Evolutionary conservation across 2,888 invertebrate species (phyloP).

Genomic region (Heliconius sara): DNA sequence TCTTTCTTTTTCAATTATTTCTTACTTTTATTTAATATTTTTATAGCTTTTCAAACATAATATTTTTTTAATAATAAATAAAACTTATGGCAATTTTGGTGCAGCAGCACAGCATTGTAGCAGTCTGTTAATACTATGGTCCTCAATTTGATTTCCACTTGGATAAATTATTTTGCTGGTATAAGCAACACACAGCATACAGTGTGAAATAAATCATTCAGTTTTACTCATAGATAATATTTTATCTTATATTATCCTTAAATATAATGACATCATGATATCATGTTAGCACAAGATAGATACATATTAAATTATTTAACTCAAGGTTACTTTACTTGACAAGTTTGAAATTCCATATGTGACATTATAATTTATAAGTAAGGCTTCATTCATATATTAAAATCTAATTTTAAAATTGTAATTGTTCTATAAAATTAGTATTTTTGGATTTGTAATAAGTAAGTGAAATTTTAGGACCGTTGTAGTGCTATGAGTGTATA

Average conservation of each 20-base stretch:
- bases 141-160: neutral
- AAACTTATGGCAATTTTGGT: too few relatives aligned
- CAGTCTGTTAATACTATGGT: too few relatives aligned
- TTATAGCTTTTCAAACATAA: too few relatives aligned
- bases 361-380: constrained; percentile 5
- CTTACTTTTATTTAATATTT: too few relatives aligned
- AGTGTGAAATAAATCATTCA: too few relatives aligned
- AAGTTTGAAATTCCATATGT: constrained; percentile 33
- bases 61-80: too few relatives aligned
- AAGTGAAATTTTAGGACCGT: too few relatives aligned
- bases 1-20: neutral
- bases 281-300: constrained; percentile 26
- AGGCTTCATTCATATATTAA: neutral
- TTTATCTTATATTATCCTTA: neutral
- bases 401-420: neutral
- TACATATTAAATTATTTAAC: constrained; percentile 29
- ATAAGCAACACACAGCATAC: too few relatives aligned
- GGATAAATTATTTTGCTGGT: neutral
- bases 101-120: too few relatives aligned
- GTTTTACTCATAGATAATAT: neutral
- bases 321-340: constrained; percentile 34
- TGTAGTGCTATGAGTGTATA: too few relatives aligned
- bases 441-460: neutral
- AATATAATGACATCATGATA: constrained; percentile 1
- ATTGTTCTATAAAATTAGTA: neutral